These are phyloP conservation scores for Prorops nasuta DNA, from an alignment of 1,140 invertebrate genomes.

Conservation along the genomic window DNA sequence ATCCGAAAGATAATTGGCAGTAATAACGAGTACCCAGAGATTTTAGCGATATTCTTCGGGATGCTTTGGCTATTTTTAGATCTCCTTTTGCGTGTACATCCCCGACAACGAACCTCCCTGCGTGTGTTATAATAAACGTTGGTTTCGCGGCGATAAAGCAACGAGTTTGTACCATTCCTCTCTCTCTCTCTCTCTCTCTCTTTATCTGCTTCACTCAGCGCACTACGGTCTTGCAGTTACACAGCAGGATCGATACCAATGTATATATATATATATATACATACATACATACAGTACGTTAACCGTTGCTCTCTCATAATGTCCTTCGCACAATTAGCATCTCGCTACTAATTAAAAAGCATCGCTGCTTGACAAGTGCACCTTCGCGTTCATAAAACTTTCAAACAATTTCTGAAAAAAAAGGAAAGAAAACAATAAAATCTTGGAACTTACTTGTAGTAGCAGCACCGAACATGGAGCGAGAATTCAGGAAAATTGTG, in stretches of 20 bases:
- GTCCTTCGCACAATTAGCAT: constrained; percentile 34
- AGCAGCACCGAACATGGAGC: no score
- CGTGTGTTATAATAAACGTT: constrained; percentile 35
- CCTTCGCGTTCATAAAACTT: no score
- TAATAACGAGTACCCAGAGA: no score
- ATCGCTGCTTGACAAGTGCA: no score
- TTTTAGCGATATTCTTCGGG: no score
- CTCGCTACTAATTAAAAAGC: constrained; percentile 34
- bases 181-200: constrained; percentile 6
- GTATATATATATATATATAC: no score
- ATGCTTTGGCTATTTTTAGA: no score
- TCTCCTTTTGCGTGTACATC: constrained; percentile 2
- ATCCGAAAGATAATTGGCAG: no score
- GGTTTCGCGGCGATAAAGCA: constrained; percentile 31
- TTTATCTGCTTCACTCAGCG: background rate
- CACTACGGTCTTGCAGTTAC: constrained; percentile 8
- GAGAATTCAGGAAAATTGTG: no score
- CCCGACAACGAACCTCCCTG: constrained; percentile 15
- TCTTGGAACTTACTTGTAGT: no score
- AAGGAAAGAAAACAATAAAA: no score
- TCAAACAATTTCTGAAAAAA: no score
- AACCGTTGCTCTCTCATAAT: constrained; percentile 20
- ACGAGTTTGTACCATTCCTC: constrained; percentile 16
- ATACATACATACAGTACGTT: constrained; percentile 14
- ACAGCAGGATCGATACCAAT: constrained; percentile 14